Evolutionary conservation across 2,113 vertebrate genomes (phyloP).

Genomic region (Parus major): DNA sequence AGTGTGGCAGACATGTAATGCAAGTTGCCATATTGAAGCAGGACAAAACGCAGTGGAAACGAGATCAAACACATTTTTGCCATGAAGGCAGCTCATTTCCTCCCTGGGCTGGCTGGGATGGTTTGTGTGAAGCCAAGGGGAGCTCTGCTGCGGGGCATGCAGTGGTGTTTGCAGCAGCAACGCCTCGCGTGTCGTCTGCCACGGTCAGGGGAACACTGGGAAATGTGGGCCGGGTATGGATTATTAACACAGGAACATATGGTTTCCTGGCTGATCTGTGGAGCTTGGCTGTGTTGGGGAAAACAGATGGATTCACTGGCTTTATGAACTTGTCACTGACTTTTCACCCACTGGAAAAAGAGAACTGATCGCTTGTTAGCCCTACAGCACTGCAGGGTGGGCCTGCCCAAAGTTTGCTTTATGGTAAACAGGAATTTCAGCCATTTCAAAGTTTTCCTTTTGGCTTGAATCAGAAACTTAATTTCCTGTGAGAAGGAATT

Average conservation of each 20-base stretch:
- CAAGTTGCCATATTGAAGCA: rapidly evolving
- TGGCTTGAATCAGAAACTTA: neutral
- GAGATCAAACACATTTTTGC: neutral
- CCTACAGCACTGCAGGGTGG: rapidly evolving
- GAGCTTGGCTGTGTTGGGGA: neutral
- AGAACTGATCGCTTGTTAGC: rapidly evolving
- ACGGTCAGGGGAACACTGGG: neutral
- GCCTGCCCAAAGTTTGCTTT: neutral
- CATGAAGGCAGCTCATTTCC: neutral
- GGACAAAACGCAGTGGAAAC: neutral
- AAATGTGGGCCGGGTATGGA: neutral
- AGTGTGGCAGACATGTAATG: rapidly evolving
- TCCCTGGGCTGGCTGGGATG: neutral
- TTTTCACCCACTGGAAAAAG: neutral
- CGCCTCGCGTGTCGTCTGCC: rapidly evolving
- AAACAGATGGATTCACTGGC: rapidly evolving
- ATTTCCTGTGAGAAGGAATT: constrained; percentile 24
- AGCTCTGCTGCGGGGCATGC: neutral
- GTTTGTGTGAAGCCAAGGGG: neutral
- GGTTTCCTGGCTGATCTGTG: neutral
- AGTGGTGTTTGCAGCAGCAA: rapidly evolving
- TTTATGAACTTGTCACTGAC: neutral
- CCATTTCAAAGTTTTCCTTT: neutral
- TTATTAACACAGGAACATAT: neutral
- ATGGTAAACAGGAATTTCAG: neutral